Evolutionary conservation across 2,888 invertebrate species (phyloP), one percentile per base, ranked within the genome.

Genomic region (Kryphioiulus occultus): DNA sequence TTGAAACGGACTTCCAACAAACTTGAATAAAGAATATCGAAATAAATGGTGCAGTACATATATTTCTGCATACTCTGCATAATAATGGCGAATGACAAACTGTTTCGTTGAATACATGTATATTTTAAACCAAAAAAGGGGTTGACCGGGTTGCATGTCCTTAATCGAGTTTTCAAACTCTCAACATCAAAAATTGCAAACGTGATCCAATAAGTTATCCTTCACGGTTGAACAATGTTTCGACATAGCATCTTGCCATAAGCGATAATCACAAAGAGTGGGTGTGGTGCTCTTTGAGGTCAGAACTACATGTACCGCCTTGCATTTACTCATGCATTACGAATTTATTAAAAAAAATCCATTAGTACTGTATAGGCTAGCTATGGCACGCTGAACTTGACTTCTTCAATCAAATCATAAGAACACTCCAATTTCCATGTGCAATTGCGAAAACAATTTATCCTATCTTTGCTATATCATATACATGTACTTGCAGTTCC

Each of bases 251-350:
- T 68, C 68, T 30, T 30, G 78, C 78, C 78, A 78, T 78, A 32
- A 30, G 78, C 78, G 26, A 30, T 26, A 78, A 78, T 30, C 78
- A 30, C 30, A 26, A 78, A 26, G 78, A 78, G 78, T 78, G 78
- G 78, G 78, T 78, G 78, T 78, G 78, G 78, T 78, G 17, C 78
- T 10, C 30, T 78, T 17, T 78, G 30, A 78, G 78, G 78, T 78
- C 78, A 78, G 30, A 26, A 30, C 78, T 26, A 78, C 26, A 10
- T 35, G 35, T 35, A 35, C 35, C 35, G 2, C 78, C 10, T 15
- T 30, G 78, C 30, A 30, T 17, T 78, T 26, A 78, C 15, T 78
- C 78, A 78, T 30, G 78, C 78, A 30, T 78, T 17, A 68, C 22
- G 15, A 78, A 78, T 12, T 30, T 68, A 68, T 22, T 22, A 9